Base-by-base conservation (phyloP, 2,113 vertebrate species). In the Pituophis catenifer region DNA sequence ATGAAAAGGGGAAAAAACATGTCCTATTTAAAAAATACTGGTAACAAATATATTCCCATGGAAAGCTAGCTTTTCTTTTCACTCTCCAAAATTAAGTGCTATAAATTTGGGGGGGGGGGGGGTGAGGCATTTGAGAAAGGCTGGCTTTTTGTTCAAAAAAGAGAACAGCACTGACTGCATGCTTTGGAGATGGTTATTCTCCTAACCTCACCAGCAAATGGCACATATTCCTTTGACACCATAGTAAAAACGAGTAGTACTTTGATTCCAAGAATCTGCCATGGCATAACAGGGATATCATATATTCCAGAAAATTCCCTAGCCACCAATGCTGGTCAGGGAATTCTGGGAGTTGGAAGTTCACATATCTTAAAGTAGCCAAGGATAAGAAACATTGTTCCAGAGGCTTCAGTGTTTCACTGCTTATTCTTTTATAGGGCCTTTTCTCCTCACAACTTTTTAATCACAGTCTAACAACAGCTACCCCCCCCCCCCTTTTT, bases 61-160 rank as follows among this genome's bases (percentile, higher is more conserved):
- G 29, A 44, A 23, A 88, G 29, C 1, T 3, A 70, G 88, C 23
- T 59, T 2, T 23, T 38, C 86, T 3, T 8, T 55, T 54, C 13
- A 85, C 3, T 11, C 17, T 90, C 8, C 15, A 44, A 91, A 58
- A 13, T 44, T 90, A 95, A 95, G 95, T 93, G 95, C 95, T 95
- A 11, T 33, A 81, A 0, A 52, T 55, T 86, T 2, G 15, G 11
- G 11, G 26, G 12, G 5, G 2, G 0, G 2, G 70, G 70, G 33
- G 17, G 48, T 44, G 87, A 1, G 57, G 86, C 90, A 3, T 55
- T 6, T 50, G 21, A 19, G 11, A 48, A 88, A 58, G 53, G 81
- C n/a, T 59, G 8, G 23, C 3, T 62, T 87, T 24, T 12, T 90
- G 65, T 48, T 15, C 29, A 38, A 9, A 86, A 33, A 10, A 0